phyloP scores from a whole-genome alignment of 2,888 invertebrate species.

The Xylophagus ater region DNA sequence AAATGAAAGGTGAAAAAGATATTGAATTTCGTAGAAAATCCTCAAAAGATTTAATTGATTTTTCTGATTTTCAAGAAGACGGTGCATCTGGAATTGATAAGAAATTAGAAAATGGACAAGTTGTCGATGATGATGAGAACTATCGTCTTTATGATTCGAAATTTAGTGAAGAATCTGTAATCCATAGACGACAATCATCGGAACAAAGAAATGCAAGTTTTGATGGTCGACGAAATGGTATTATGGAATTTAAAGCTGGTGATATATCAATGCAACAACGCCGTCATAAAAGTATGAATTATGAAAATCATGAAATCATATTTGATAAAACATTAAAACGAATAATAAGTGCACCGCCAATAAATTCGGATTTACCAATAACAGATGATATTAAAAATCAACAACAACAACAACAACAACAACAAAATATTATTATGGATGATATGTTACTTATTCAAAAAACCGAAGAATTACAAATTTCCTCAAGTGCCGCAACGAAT shows the following conservation, averaged over 20 bases:
- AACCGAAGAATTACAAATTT: slow-evolving; percentile 29
- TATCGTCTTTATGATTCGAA: slow-evolving; percentile 16
- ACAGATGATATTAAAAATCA: slow-evolving; percentile 26
- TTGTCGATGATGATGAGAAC: slow-evolving; percentile 13
- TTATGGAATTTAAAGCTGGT: slow-evolving; percentile 21
- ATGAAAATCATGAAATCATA: slow-evolving; percentile 38
- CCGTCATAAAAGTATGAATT: slow-evolving; percentile 35
- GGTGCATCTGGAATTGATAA: slow-evolving; percentile 17
- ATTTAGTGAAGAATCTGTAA: slow-evolving; percentile 26
- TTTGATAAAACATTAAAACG: slow-evolving; percentile 22
- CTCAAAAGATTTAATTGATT: slow-evolving; percentile 33
- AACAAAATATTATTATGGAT: slow-evolving; percentile 19
- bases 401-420: no score
- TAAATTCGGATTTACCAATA: slow-evolving; percentile 7
- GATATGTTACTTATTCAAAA: slow-evolving; percentile 29
- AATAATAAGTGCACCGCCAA: slow-evolving; percentile 20
- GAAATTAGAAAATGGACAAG: slow-evolving; percentile 9
- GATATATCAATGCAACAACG: slow-evolving; percentile 17
- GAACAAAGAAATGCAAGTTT: slow-evolving; percentile 33
- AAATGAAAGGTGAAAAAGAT: slow-evolving; percentile 21
- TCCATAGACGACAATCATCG: slow-evolving; percentile 31
- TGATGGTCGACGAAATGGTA: slow-evolving; percentile 39
- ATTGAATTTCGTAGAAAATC: slow-evolving; percentile 10
- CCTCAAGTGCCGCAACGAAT: no score
- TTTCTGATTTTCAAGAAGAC: slow-evolving; percentile 30